Evolutionary conservation across 1,140 invertebrate genomes (phyloP), one percentile per base, ranked within the genome.

Genomic region (Zaprionus inermis): DNA sequence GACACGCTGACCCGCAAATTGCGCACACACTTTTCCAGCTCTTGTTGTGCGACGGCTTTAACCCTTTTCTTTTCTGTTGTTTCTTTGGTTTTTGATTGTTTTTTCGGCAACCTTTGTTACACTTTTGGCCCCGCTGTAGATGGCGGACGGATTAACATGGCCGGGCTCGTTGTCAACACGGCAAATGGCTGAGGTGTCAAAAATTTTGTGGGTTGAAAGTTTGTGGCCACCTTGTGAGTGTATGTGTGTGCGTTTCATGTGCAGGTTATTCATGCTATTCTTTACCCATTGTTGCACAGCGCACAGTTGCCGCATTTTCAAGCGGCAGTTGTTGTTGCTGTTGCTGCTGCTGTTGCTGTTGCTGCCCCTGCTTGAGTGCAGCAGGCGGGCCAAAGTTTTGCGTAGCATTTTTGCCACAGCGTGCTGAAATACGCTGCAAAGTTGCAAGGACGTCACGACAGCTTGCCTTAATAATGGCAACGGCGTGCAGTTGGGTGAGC

Each of bases 141-240:
- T 46, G 41, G 41, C 41, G 12, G 56, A 36, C 64, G 73, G 83
- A 78, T 84, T 84, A 85, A 85, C 78, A 84, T 84, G 70, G 69
- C 60, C 77, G 73, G 69, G 76, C 38, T 70, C 55, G 83, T 86
- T 86, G 82, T 88, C 83, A 88, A 79, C 82, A 76, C 79, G 66
- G 79, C 52, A 81, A 86, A 79, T 81, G 79, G 81, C 32, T 86
- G 81, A 86, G 82, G 82, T 86, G 83, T 86, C 82, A 88, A 82
- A 85, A 85, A 16, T 44, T 81, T 79, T 88, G 76, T 76, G 81
- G 78, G 83, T 61, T 59, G 74, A 76, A 79, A 86, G 72, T 82
- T 88, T 86, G 83, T 73, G 82, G 82, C 79, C 79, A 76, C 79
- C 79, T 18, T 28, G n/a, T 59, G 20, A n/a, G 16, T 51, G 41